Conservation (phyloP, 1,140 invertebrate genomes). For the Philaenus spumarius region DNA sequence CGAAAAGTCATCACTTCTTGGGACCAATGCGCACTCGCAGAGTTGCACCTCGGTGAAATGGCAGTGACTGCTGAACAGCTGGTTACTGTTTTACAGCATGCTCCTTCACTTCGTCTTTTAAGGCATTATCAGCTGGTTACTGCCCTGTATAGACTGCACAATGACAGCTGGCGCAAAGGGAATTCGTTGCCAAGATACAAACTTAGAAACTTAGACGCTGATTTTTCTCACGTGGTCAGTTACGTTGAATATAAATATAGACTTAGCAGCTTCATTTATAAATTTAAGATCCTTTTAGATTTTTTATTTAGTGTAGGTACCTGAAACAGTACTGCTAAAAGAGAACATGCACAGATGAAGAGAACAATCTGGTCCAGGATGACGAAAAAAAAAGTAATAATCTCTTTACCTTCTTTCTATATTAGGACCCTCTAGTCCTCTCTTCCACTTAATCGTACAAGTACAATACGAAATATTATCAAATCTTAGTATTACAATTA, state of each 20-base stretch:
- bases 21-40: conserved; percentile 15
- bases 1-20: neutral
- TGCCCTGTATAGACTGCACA: conserved; percentile 29
- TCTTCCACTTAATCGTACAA: too few species aligned
- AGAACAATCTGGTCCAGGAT: too few species aligned
- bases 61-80: conserved; percentile 23
- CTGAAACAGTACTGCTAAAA: too few species aligned
- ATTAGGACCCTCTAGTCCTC: too few species aligned
- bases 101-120: conserved; percentile 25
- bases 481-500: too few species aligned
- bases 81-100: conserved; percentile 18
- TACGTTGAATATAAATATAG: too few species aligned
- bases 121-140: conserved; percentile 32
- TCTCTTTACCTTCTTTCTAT: too few species aligned
- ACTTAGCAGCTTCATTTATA: neutral
- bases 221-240: conserved; percentile 36
- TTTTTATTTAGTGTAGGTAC: neutral
- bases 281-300: neutral
- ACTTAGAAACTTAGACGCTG: conserved; percentile 32
- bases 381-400: too few species aligned
- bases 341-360: too few species aligned
- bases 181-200: conserved; percentile 24
- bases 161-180: conserved; percentile 23
- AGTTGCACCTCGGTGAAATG: conserved; percentile 29
- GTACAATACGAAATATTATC: too few species aligned